These are phyloP conservation scores for Virgularia gustaviana DNA, from an alignment of 92 coral and sea anemone genomes.

Conservation along the genomic window DNA sequence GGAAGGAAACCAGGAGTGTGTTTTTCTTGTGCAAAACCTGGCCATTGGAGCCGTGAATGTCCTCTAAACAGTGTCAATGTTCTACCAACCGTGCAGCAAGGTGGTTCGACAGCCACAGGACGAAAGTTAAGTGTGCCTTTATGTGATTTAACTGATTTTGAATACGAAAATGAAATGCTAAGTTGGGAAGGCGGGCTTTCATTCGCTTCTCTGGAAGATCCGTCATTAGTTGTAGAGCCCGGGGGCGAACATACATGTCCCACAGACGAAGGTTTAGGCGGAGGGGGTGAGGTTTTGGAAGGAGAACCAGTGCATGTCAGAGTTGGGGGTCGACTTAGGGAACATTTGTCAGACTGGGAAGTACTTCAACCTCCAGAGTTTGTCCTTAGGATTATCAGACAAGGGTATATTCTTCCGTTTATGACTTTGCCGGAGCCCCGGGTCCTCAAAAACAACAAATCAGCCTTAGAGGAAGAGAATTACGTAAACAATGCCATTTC, in stretches of 20 bases:
- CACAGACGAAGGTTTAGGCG: neutral
- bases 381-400: constrained; percentile 36
- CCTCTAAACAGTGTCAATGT: constrained; percentile 29
- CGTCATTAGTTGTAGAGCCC: neutral
- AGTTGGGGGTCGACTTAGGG: constrained; percentile 26
- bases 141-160: constrained; percentile 22
- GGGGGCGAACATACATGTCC: constrained; percentile 5
- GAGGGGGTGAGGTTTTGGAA: constrained; percentile 14
- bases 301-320: constrained; percentile 7
- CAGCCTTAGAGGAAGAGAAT: constrained; percentile 34
- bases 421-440: constrained; percentile 36
- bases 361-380: constrained; percentile 25
- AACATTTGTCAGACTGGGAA: constrained; percentile 35
- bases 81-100: constrained; percentile 20
- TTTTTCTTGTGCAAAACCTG: constrained; percentile 49
- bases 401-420: constrained; percentile 47
- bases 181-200: too few relatives aligned
- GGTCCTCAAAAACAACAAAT: constrained; percentile 37
- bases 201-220: neutral
- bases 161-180: neutral
- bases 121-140: constrained; percentile 50
- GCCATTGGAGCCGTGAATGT: constrained; percentile 55
- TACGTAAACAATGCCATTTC: constrained; percentile 10
- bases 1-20: constrained; percentile 46
- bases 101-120: constrained; percentile 30